Evolutionary conservation across 30 jellyfish, hydroid and myxozoan genomes (phyloP), one percentile per base, ranked within the genome.

Genomic region (Cassiopea andromeda): DNA sequence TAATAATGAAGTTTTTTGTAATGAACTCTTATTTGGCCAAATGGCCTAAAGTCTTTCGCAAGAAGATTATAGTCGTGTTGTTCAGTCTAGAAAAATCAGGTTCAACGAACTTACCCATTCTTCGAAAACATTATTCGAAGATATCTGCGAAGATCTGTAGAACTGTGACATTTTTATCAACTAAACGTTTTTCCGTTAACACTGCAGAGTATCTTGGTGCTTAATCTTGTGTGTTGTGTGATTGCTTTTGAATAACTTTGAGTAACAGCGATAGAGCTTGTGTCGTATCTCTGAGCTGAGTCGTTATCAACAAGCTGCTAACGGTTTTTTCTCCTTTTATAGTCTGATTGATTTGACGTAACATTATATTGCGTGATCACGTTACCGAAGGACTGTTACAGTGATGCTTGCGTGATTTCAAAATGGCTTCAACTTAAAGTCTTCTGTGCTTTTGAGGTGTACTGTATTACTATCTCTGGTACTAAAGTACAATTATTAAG

Each of bases 241-340:
- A 50, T 50, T 50, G 64, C n/a, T n/a, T n/a, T n/a, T 57, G 7
- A 5, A 13, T 57, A 13, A 61, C 27, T 61, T 61, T 61, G 73
- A 61, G 2, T 4, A 61, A 14, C 73, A 61, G 79, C 50, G 79
- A 70, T 15, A 70, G 38, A 70, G 19, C 50, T 43, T 70, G 79
- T 54, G 79, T 70, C 79, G n/a, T 19, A 19, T 15, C 79, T 70
- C 79, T 70, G 6, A 70, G 79, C 79, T 70, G 79, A 70, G 19
- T 49, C 54, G 79, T 12, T 70, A n/a, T 19, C 79, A 70, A 70
- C 79, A 70, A 70, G 2, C 46, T 2, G 18, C 14, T 19, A n/a
- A 6, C 58, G 79, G 54, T 6, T n/a, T 16, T 70, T 19, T 70
- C 79, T 7, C 54, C 2, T 19, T 70, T 70, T 70, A 70, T 70